Percentiles rank a stretch among this genome's conserved stretches.
Evolutionary conservation across 2,797 vertebrate genomes (phyloP).

Genomic region (Lycodopsis pacificus): DNA sequence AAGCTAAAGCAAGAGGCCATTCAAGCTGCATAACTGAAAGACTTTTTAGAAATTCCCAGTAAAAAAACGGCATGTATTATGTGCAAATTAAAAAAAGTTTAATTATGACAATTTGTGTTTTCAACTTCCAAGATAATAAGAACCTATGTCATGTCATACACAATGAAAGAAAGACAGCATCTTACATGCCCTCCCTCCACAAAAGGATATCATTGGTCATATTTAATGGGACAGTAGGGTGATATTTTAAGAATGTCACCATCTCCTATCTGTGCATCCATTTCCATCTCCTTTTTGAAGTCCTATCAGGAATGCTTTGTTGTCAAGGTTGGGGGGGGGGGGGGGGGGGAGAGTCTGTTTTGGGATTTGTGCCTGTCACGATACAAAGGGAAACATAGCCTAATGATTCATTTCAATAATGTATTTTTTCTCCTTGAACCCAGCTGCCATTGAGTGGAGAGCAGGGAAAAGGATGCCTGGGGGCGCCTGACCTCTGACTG

Average conservation of each 20-base stretch:
- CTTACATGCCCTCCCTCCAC: slow-evolving; percentile 37
- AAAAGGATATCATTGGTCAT: slow-evolving; percentile 70
- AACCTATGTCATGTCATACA: slow-evolving; percentile 15
- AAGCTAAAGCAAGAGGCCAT: not conserved
- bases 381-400: slow-evolving; percentile 67
- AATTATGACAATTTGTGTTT: not conserved
- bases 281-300: slow-evolving; percentile 70
- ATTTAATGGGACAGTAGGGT: slow-evolving; percentile 61
- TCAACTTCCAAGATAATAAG: not conserved
- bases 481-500: slow-evolving; percentile 79
- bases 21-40: not conserved
- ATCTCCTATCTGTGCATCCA: slow-evolving; percentile 39
- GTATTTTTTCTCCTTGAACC: slow-evolving; percentile 51
- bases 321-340: slow-evolving; percentile 65
- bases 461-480: slow-evolving; percentile 52
- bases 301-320: slow-evolving; percentile 72
- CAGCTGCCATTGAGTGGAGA: slow-evolving; percentile 46
- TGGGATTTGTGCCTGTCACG: slow-evolving; percentile 69
- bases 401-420: slow-evolving; percentile 72
- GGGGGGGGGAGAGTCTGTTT: slow-evolving; percentile 33
- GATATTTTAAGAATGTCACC: slow-evolving; percentile 69
- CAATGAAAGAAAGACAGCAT: slow-evolving; percentile 14
- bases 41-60: not conserved
- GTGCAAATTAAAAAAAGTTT: not conserved
- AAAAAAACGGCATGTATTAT: not conserved